Base-by-base conservation (phyloP, 53 echinoderm and acorn worm species). In the Astropecten irregularis region DNA sequence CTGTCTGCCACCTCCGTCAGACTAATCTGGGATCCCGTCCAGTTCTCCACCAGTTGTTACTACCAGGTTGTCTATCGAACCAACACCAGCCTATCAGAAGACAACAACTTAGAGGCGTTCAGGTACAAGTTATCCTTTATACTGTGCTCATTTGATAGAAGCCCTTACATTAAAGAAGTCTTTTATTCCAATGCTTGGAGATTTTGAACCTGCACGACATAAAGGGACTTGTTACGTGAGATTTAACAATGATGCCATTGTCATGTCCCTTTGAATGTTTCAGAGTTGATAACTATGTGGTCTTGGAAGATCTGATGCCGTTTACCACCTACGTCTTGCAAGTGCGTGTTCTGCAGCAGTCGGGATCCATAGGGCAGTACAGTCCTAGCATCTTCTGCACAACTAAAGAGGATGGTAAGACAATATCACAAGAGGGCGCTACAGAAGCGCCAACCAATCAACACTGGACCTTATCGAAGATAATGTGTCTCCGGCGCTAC, bases 21-120 rank as follows among this genome's bases (percentile, higher is more conserved):
- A 28, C 10, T 95, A 4, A 76, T 66, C n/a, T 95, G 95, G 95
- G 55, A 88, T 8, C 83, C 85, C n/a, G 71, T 73, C 10, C 37
- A 23, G 22, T 29, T 49, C 0, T 34, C 61, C 27, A 54, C 77
- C 42, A 47, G 26, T 8, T 22, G 68, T 14, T 32, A 79, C 28
- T 90, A 77, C 42, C 50, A 84, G 40, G 54, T 85, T 4, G 47
- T 81, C 55, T 84, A 65, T 19, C 48, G 53, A 9, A 44, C 5
- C 39, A 49, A 71, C 67, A 26, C 72, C 8, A 38, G 64, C 21
- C 31, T 34, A 30, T n/a, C n/a, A n/a, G n/a, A n/a, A n/a, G n/a
- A n/a, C n/a, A n/a, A n/a, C n/a, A n/a, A n/a, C n/a, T n/a, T n/a
- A n/a, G n/a, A n/a, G n/a, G n/a, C n/a, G n/a, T n/a, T n/a, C n/a